Percentiles rank a stretch among this genome's conserved stretches.
Conservation (phyloP, 2,113 vertebrate genomes). For the Pseudorhombus dupliciocellatus region DNA sequence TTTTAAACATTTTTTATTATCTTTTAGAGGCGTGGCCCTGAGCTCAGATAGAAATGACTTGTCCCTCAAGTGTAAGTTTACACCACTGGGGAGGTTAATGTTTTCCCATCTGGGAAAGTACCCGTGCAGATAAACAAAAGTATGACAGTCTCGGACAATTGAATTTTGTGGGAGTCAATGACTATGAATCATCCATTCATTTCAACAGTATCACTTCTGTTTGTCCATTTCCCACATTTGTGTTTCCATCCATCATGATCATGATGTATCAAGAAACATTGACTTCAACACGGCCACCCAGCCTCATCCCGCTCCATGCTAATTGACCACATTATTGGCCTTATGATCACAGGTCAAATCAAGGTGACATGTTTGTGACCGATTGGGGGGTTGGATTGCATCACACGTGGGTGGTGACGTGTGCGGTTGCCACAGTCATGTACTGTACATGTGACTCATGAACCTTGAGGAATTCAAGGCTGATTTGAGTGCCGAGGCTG, state of each 20-base stretch:
- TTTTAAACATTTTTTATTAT: not conserved
- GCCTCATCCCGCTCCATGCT: not conserved
- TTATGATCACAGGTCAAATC: constrained; percentile 16
- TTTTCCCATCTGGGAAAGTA: constrained; percentile 30
- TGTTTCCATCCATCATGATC: constrained; percentile 13
- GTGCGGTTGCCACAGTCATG: constrained; percentile 4
- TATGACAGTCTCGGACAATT: not conserved
- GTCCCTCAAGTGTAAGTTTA: constrained; percentile 10
- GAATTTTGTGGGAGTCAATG: constrained; percentile 4
- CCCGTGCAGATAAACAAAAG: constrained; percentile 32
- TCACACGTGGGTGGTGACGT: constrained; percentile 18
- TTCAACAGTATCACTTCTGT: constrained; percentile 8
- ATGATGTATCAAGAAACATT: not conserved
- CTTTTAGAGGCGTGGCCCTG: not conserved
- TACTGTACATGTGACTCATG: constrained; percentile 13
- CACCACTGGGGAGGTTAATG: constrained; percentile 7
- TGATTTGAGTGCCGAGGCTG: constrained; percentile 13
- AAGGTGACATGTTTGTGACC: constrained; percentile 19
- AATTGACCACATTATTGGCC: not conserved
- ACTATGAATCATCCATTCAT: constrained; percentile 36
- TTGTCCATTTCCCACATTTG: not conserved
- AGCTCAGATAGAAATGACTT: not conserved
- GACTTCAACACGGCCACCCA: not conserved
- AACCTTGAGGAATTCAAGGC: constrained; percentile 4
- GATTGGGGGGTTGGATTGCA: constrained; percentile 29